Percentiles rank a stretch among this genome's conserved stretches.
phyloP scores from a whole-genome alignment of 2,888 invertebrate genomes.

The Alviniconcha strummeri region DNA sequence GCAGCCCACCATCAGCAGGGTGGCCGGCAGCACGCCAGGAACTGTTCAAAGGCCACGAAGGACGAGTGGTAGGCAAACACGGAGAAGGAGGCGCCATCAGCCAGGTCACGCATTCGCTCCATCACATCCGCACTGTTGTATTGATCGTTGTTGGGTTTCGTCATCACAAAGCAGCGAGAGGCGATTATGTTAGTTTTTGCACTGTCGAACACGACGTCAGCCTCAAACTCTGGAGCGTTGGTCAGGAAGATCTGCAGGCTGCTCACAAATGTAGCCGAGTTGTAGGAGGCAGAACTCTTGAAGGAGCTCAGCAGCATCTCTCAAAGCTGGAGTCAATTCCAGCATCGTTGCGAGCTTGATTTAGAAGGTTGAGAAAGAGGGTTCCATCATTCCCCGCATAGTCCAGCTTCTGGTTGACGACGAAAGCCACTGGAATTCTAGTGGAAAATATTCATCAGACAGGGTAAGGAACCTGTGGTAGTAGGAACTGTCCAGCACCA shows the following conservation, averaged over 20 bases:
- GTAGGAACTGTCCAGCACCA: conserved; percentile 57
- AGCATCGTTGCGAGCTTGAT: conserved; percentile 14
- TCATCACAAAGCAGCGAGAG: conserved; percentile 73
- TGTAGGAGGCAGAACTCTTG: conserved; percentile 26
- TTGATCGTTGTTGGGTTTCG: conserved; percentile 86
- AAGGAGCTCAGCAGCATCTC: conserved; percentile 40
- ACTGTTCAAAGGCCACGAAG: conserved; percentile 58
- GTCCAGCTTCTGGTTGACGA: conserved; percentile 37
- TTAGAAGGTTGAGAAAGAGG: conserved; percentile 7
- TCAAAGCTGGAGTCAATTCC: conserved; percentile 27
- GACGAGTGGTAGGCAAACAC: conserved; percentile 53
- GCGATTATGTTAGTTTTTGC: conserved; percentile 79
- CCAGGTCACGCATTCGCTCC: conserved; percentile 54
- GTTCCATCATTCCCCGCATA: conserved; percentile 32
- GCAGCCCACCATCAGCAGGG: conserved; percentile 62
- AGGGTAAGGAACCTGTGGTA: conserved; percentile 45
- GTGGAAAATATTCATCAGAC: conserved; percentile 42
- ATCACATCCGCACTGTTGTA: conserved; percentile 55
- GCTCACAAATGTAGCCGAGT: conserved; percentile 30
- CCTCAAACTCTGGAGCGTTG: conserved; percentile 30
- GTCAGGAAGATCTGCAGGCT: conserved; percentile 35
- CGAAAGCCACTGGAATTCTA: conserved; percentile 47
- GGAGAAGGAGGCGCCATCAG: conserved; percentile 47
- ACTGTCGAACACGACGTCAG: conserved; percentile 57
- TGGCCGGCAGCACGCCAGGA: conserved; percentile 58